Base-by-base conservation (phyloP, 2,797 vertebrate genomes). In the Limosa lapponica region DNA sequence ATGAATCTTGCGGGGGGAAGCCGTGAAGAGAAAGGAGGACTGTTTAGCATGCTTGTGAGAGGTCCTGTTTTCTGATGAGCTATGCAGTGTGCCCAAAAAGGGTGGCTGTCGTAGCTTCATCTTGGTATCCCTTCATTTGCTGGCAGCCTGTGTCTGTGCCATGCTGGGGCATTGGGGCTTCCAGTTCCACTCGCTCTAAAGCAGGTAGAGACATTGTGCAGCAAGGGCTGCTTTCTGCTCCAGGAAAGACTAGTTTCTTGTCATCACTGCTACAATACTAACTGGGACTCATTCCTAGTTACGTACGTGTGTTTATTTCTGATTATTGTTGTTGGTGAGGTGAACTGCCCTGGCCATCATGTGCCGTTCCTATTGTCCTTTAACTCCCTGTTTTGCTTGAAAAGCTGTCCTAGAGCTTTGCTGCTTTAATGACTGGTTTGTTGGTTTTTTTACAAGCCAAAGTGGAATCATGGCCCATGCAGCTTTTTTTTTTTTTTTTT, bases 371-470 rank as follows among this genome's bases (percentile, higher is more conserved):
- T 90, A 5, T 84, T 90, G 66, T 73, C 36, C 69, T 71, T 69
- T 65, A 69, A 69, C 80, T 89, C 58, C n/a, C 16, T 44, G 4
- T 72, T 95, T 78, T 87, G 73, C 27, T 89, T 93, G 43, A 58
- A 72, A 91, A 93, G n/a, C 69, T 79, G 41, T 67, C 58, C 41
- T 11, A 8, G 58, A 65, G 52, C 43, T 94, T 94, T 94, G 46
- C 61, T 85, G 41, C 44, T 64, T 77, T 78, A 67, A 39, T 67
- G 27, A 15, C 39, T 73, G 67, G 13, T n/a, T n/a, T n/a, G 16
- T 18, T 19, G 0, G 4, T 2, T 80, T 46, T 59, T 85, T 78
- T 54, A 79, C 17, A 79, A 81, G 25, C 46, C 36, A 19, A 27
- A 49, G 6, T 86, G n/a, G 51, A 89, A 79, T 87, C 70, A 37